phyloP scores from a whole-genome alignment of 2,113 vertebrate species.

The Xiphias gladius region DNA sequence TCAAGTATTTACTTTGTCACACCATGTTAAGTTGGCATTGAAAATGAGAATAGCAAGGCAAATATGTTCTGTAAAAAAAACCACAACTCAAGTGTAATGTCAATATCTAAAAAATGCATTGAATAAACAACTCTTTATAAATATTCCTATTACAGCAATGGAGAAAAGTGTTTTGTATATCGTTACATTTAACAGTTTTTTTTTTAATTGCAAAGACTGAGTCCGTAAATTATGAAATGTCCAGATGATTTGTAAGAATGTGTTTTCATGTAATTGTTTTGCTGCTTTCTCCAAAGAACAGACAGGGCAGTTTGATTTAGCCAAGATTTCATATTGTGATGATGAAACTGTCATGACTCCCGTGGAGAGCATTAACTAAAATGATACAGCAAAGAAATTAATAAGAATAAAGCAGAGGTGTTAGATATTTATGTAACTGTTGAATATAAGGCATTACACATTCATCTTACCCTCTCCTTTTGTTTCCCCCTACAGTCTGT shows the following conservation, averaged over 20 bases:
- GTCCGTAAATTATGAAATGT: conserved; percentile 1
- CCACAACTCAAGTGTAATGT: conserved; percentile 58
- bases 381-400: background rate
- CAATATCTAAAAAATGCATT: conserved; percentile 59
- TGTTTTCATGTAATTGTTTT: background rate
- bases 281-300: background rate
- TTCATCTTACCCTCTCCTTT: background rate
- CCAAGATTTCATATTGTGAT: background rate
- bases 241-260: background rate
- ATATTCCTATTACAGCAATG: conserved; percentile 21
- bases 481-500: conserved; percentile 85
- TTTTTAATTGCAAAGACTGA: background rate
- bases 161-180: conserved; percentile 9
- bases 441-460: background rate
- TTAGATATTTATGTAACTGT: background rate
- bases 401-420: background rate
- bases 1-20: conserved; percentile 60
- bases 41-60: conserved; percentile 47
- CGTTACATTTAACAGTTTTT: conserved; percentile 8
- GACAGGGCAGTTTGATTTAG: background rate
- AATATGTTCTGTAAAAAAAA: conserved; percentile 61
- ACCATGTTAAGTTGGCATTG: conserved; percentile 32
- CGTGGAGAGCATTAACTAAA: background rate
- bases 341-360: background rate
- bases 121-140: conserved; percentile 27